phyloP scores from a whole-genome alignment of 1,140 invertebrate species.

The Apis laboriosa region DNA sequence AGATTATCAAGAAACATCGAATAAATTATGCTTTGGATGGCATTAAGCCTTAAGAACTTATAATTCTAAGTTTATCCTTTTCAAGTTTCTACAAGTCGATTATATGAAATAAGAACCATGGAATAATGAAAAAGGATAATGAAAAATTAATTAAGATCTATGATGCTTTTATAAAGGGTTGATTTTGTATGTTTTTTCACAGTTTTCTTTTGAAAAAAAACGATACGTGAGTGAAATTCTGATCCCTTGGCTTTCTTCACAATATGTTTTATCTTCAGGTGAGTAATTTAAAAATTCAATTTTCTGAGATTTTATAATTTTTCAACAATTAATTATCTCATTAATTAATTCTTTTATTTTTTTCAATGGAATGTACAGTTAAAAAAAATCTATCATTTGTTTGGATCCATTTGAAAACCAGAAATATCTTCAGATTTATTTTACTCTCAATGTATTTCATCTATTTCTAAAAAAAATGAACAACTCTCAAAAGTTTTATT shows the following conservation, averaged over 20 bases:
- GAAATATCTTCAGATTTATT: too few species aligned
- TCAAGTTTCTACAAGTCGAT: background rate
- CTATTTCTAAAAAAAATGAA: too few species aligned
- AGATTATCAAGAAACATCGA: background rate
- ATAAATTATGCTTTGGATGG: background rate
- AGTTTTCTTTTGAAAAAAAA: constrained; percentile 19
- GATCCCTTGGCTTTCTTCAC: background rate
- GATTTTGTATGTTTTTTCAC: constrained; percentile 7
- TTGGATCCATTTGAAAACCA: too few species aligned
- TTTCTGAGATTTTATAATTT: too few species aligned
- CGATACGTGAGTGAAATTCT: constrained; percentile 42
- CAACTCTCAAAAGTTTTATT: too few species aligned
- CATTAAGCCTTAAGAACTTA: background rate
- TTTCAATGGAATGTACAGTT: too few species aligned
- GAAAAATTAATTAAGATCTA: background rate
- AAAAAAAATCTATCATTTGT: too few species aligned
- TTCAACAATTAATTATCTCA: too few species aligned
- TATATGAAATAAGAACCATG: background rate
- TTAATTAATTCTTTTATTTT: too few species aligned
- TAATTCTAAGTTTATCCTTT: background rate
- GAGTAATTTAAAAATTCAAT: constrained; percentile 6
- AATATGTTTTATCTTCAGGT: constrained; percentile 63
- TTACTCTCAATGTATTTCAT: too few species aligned
- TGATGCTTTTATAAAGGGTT: constrained; percentile 17
- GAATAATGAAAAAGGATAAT: background rate